These are phyloP conservation scores for Portunus trituberculatus DNA, from an alignment of 1,140 invertebrate species.

Conservation along the genomic window DNA sequence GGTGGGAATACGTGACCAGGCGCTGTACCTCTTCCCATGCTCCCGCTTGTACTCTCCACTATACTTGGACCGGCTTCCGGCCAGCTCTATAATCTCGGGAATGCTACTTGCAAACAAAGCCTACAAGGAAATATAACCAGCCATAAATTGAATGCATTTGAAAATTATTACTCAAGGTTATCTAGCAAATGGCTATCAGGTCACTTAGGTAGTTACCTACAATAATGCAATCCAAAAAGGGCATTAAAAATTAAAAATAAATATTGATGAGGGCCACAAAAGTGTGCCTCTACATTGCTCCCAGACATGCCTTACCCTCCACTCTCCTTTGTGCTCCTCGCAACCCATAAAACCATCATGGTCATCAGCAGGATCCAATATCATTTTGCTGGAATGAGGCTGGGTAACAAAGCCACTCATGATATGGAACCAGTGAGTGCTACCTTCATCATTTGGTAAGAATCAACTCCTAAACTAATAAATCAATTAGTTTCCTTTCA, in stretches of 20 bases:
- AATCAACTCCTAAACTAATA: slow-evolving; percentile 4
- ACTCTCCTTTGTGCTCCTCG: slow-evolving; percentile 23
- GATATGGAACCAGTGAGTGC: neutral
- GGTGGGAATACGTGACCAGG: slow-evolving; percentile 74
- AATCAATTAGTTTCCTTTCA: neutral
- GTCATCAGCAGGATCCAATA: slow-evolving; percentile 10
- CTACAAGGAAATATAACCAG: slow-evolving; percentile 84
- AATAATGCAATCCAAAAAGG: slow-evolving; percentile 71
- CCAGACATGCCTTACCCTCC: slow-evolving; percentile 69
- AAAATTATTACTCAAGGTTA: slow-evolving; percentile 71
- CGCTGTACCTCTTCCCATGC: slow-evolving; percentile 95
- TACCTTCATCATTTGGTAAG: neutral
- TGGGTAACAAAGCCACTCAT: slow-evolving; percentile 11
- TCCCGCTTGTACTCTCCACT: slow-evolving; percentile 98
- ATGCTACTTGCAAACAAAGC: slow-evolving; percentile 99
- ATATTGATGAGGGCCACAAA: slow-evolving; percentile 58
- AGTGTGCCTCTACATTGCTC: slow-evolving; percentile 64
- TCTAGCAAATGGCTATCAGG: slow-evolving; percentile 72
- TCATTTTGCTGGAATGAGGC: slow-evolving; percentile 7
- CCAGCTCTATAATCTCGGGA: slow-evolving; percentile 99
- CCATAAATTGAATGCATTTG: slow-evolving; percentile 76
- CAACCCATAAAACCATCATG: slow-evolving; percentile 9
- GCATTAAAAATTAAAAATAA: slow-evolving; percentile 53
- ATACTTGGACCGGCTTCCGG: slow-evolving; percentile 98
- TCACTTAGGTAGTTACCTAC: slow-evolving; percentile 69